Percentiles rank a stretch among this genome's conserved stretches.
These are phyloP conservation scores for Conops quadrifasciatus DNA, from an alignment of 2,888 invertebrate genomes.

Conservation along the genomic window DNA sequence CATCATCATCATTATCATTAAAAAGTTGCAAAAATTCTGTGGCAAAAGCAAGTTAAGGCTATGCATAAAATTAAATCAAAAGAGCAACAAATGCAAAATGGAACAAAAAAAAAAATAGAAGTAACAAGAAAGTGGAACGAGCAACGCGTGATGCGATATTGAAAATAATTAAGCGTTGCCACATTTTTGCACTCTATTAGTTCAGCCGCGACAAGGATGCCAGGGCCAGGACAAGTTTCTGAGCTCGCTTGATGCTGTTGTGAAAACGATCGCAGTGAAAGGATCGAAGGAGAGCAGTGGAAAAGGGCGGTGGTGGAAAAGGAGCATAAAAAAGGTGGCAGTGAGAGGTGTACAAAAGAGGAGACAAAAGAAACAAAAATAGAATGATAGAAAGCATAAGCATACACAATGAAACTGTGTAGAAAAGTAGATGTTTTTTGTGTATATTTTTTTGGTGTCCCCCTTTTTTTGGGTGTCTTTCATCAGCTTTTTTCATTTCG, in stretches of 20 bases:
- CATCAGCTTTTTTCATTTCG: too few species aligned
- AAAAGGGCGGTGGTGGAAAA: background rate
- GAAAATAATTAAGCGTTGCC: constrained; percentile 19
- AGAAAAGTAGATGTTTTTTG: background rate
- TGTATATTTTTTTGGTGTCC: background rate
- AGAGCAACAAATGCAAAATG: background rate
- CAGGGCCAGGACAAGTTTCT: background rate
- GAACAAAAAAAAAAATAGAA: background rate
- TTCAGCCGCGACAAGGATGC: background rate
- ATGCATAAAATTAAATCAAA: constrained; percentile 3
- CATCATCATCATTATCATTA: background rate
- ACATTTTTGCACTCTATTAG: constrained; percentile 3
- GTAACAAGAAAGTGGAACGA: background rate
- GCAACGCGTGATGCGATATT: background rate
- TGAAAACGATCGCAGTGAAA: background rate
- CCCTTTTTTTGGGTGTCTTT: too few species aligned
- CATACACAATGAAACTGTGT: background rate
- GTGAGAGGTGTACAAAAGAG: background rate
- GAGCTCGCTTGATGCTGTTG: too few species aligned
- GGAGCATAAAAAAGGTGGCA: background rate
- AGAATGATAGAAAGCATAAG: background rate
- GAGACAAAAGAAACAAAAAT: background rate
- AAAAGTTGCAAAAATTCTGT: background rate
- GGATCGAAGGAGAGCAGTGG: background rate
- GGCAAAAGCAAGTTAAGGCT: background rate